Conservation (phyloP, 2,797 vertebrate species). For the Pangasius mekongensis region DNA sequence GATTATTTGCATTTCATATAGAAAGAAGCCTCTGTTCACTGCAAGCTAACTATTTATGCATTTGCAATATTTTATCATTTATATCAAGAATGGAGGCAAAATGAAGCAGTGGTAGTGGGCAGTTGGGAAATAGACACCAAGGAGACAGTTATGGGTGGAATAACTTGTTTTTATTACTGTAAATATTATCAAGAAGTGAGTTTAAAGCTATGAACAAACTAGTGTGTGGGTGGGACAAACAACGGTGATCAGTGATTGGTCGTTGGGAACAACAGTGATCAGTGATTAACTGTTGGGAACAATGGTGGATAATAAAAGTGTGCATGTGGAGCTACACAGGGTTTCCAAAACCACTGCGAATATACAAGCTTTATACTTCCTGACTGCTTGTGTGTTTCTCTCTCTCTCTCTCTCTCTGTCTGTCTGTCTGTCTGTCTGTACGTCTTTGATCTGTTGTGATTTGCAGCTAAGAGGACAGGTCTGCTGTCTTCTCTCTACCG, state of each 20-base stretch:
- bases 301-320: slow-evolving; percentile 1
- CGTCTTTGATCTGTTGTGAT: slow-evolving; percentile 20
- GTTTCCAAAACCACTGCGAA: background rate
- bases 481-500: background rate
- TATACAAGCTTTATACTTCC: background rate
- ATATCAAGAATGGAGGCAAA: background rate
- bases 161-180: background rate
- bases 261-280: background rate
- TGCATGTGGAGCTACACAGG: background rate
- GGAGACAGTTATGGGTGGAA: background rate
- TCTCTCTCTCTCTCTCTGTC: background rate
- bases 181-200: background rate
- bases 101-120: background rate
- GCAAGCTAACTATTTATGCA: background rate
- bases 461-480: slow-evolving; percentile 1
- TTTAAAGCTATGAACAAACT: background rate
- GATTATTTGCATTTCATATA: background rate
- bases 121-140: background rate
- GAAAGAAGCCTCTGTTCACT: background rate
- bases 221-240: background rate
- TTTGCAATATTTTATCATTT: background rate
- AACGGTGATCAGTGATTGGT: background rate
- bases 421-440: background rate
- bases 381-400: background rate
- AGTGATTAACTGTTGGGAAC: background rate